Evolutionary conservation across 2,797 vertebrate species (phyloP).

Genomic region (Pyrrhura leucotis): DNA sequence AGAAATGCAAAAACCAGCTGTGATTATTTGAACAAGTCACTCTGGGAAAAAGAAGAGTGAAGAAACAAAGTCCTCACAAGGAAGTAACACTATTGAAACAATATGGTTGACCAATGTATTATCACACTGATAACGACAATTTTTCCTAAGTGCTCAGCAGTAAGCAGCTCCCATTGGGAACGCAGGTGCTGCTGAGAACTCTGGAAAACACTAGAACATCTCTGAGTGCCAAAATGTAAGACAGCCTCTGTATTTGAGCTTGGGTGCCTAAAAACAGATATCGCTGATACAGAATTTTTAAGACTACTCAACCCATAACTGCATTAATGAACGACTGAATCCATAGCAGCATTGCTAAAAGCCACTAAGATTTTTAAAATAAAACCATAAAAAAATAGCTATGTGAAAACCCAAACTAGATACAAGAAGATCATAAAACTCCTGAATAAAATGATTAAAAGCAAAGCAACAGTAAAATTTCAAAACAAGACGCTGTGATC

Average conservation of each 20-base stretch:
- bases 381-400: not conserved
- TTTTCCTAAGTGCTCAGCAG: not conserved
- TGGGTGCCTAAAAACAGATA: not conserved
- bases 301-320: not conserved
- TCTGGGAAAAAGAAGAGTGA: not conserved
- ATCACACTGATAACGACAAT: not conserved
- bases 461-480: not conserved
- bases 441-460: not conserved
- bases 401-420: not conserved
- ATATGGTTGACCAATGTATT: accelerated
- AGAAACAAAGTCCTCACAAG: not conserved
- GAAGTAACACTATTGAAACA: not conserved
- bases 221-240: not conserved
- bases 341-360: not conserved
- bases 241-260: not conserved
- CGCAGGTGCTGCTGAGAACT: not conserved
- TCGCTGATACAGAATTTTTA: not conserved
- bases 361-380: not conserved
- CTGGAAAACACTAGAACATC: not conserved
- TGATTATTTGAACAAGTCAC: not conserved
- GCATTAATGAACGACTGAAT: not conserved
- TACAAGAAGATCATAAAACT: not conserved
- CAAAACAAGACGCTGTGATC: not conserved
- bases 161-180: not conserved
- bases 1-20: not conserved